These are phyloP conservation scores for Phymastichus coffea DNA, from an alignment of 1,140 invertebrate genomes.

Conservation along the genomic window DNA sequence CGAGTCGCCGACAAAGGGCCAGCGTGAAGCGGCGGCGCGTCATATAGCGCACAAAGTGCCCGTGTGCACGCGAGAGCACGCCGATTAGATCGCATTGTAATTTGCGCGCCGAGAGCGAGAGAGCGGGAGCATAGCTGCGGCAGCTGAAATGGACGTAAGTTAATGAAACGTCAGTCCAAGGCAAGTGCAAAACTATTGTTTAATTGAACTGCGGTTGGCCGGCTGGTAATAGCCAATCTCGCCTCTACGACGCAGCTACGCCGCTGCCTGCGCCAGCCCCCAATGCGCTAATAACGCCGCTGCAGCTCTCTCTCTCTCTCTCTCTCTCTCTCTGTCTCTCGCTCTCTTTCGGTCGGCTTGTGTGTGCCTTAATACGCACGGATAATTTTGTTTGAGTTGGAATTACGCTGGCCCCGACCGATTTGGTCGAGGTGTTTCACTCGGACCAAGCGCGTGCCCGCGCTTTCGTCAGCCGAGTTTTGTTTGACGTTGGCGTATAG, in stretches of 20 bases:
- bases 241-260: too few species aligned
- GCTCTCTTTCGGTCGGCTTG: not conserved
- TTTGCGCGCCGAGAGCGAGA: too few species aligned
- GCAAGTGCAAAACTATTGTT: slow-evolving; percentile 16
- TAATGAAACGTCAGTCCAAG: slow-evolving; percentile 18
- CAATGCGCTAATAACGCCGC: slow-evolving; percentile 14
- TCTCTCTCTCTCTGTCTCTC: not conserved
- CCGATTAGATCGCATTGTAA: slow-evolving; percentile 5
- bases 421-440: too few species aligned
- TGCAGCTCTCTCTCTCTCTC: not conserved
- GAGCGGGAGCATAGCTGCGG: too few species aligned
- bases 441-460: too few species aligned
- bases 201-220: slow-evolving; percentile 19
- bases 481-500: too few species aligned
- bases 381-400: not conserved
- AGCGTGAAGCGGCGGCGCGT: too few species aligned
- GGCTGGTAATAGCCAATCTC: slow-evolving; percentile 19
- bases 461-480: too few species aligned
- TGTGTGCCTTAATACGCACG: not conserved
- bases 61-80: too few species aligned
- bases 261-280: not conserved
- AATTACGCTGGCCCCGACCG: too few species aligned
- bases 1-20: too few species aligned
- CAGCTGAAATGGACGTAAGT: not conserved
- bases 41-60: too few species aligned